phyloP scores from a whole-genome alignment of 23 tunicate genomes.

The Styela clava region DNA sequence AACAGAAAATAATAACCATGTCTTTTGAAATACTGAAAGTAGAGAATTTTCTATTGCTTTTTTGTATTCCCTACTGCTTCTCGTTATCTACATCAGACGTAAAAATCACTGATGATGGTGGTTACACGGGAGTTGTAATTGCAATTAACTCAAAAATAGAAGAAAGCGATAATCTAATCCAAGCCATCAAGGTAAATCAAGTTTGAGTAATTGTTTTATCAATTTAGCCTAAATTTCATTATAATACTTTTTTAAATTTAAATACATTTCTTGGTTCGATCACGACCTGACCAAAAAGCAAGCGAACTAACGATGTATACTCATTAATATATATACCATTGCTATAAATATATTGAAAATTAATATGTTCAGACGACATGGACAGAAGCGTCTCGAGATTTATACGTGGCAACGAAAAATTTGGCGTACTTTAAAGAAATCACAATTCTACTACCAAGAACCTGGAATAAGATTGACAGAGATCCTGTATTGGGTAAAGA shows the following conservation, averaged over 20 bases:
- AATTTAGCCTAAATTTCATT: background rate
- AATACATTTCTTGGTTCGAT: background rate
- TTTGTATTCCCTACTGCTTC: background rate
- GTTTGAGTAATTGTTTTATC: too few relatives aligned
- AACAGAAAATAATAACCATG: too few relatives aligned
- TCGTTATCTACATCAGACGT: background rate
- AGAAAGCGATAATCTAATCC: conserved; percentile 34
- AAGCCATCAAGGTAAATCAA: conserved; percentile 37
- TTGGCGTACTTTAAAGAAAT: conserved; percentile 52
- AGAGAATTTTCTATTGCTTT: background rate
- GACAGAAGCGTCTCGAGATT: conserved; percentile 43
- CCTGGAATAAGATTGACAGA: conserved; percentile 25
- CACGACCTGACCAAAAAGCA: too few relatives aligned
- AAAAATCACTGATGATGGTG: background rate
- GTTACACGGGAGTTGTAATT: conserved; percentile 66
- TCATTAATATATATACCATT: too few relatives aligned
- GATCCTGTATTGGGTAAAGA: conserved; percentile 3
- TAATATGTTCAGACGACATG: conserved; percentile 19
- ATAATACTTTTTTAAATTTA: background rate
- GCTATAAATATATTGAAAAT: background rate
- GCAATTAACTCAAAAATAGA: conserved; percentile 72
- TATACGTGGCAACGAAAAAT: conserved; percentile 43
- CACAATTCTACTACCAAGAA: conserved; percentile 54
- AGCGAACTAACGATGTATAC: too few relatives aligned
- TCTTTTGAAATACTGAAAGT: background rate